Evolutionary conservation across 2,113 vertebrate species (phyloP).

Genomic region (Mirza zaza): DNA sequence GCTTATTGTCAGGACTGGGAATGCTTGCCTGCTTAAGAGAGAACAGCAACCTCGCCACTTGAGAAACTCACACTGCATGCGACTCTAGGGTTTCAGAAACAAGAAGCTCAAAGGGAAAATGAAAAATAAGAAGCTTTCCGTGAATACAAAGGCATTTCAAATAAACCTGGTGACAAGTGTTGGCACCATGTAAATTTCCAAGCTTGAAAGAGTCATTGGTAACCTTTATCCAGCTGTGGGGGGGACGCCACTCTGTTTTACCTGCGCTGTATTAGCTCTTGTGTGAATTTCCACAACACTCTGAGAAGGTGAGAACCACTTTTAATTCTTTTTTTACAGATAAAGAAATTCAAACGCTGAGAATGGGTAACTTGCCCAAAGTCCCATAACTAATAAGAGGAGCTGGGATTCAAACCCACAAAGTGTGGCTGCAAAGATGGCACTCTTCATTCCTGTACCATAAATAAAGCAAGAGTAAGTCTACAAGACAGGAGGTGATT

Average conservation of each 20-base stretch:
- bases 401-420: neutral
- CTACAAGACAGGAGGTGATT: neutral
- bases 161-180: neutral
- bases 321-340: neutral
- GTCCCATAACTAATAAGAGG: neutral
- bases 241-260: neutral
- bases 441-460: neutral
- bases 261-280: neutral
- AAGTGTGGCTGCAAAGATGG: neutral
- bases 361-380: neutral
- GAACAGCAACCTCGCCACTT: neutral
- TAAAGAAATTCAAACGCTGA: neutral
- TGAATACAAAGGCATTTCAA: neutral
- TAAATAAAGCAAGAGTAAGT: neutral
- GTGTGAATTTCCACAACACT: neutral
- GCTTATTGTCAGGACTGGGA: neutral
- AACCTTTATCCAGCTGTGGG: neutral
- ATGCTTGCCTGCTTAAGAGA: neutral
- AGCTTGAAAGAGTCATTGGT: constrained; percentile 27
- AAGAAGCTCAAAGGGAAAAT: neutral
- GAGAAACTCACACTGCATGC: neutral
- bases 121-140: neutral
- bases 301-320: neutral
- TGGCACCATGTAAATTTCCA: neutral
- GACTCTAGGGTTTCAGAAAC: neutral